phyloP scores from a whole-genome alignment of 1,140 invertebrate genomes.

The Cydia splendana region DNA sequence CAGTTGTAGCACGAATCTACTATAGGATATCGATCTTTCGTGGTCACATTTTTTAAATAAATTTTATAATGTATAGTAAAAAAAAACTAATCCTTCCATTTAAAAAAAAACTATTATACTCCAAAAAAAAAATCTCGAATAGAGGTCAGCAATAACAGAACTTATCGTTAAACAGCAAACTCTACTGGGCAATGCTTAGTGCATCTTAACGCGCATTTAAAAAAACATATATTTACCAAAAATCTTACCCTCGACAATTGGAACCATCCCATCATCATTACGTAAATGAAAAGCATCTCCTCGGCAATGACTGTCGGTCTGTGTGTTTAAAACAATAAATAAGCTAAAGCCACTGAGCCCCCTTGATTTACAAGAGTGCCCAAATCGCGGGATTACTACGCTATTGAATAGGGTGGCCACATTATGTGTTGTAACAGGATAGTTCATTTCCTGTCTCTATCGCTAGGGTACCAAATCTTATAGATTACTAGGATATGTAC shows the following conservation, averaged over 20 bases:
- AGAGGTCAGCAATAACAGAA: no score
- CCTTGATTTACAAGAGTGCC: slow-evolving; percentile 20
- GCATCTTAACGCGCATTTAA: no score
- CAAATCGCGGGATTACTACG: neutral
- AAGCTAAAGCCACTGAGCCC: neutral
- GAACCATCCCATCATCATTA: slow-evolving; percentile 1
- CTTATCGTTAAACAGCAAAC: no score
- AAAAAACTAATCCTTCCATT: no score
- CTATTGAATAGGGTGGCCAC: slow-evolving; percentile 11
- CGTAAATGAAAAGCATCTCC: slow-evolving; percentile 5
- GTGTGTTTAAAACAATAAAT: slow-evolving; percentile 19
- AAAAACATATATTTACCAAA: neutral
- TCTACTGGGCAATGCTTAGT: no score
- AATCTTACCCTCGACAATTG: neutral
- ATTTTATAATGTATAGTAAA: no score
- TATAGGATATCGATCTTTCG: no score
- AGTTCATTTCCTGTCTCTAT: neutral
- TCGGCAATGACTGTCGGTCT: neutral
- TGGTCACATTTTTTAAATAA: no score
- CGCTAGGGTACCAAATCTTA: neutral
- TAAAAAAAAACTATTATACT: no score
- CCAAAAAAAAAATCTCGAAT: no score
- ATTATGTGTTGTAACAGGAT: neutral
- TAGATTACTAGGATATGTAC: no score
- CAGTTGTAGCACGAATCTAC: no score